Evolutionary conservation across 2,113 vertebrate species (phyloP).

Genomic region (Uria aalge): DNA sequence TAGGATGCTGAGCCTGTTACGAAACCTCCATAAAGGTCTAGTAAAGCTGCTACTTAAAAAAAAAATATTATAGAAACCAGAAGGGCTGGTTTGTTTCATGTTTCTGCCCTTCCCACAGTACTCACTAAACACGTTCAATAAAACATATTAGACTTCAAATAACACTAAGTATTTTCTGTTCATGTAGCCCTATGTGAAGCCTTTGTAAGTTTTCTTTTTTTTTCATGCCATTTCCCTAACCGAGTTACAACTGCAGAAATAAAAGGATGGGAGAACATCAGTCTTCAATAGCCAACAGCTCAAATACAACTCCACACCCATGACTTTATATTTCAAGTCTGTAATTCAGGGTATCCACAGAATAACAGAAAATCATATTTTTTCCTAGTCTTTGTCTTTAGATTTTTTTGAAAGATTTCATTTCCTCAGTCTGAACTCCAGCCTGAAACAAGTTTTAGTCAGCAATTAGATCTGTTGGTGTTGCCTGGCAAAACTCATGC

Average conservation of each 20-base stretch:
- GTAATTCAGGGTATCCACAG: neutral
- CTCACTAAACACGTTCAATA: neutral
- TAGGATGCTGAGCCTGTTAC: neutral
- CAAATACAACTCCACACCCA: neutral
- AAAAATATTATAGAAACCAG: neutral
- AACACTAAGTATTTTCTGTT: neutral
- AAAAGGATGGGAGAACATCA: neutral
- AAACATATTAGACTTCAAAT: neutral
- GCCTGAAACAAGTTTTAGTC: neutral
- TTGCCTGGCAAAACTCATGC: neutral
- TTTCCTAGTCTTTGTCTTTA: neutral
- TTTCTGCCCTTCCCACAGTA: neutral
- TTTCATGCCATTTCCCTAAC: neutral
- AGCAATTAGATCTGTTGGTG: neutral
- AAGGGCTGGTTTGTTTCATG: neutral
- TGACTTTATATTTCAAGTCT: neutral
- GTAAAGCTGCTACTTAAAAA: neutral
- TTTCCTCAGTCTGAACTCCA: neutral
- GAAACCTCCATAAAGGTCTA: neutral
- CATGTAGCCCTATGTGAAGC: neutral
- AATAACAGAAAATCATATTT: neutral
- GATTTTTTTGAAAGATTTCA: neutral
- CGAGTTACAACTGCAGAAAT: neutral
- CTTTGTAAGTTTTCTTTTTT: neutral
- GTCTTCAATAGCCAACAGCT: neutral